Base-by-base conservation (phyloP, 2,113 vertebrate species). In the Thamnophis sirtalis region DNA sequence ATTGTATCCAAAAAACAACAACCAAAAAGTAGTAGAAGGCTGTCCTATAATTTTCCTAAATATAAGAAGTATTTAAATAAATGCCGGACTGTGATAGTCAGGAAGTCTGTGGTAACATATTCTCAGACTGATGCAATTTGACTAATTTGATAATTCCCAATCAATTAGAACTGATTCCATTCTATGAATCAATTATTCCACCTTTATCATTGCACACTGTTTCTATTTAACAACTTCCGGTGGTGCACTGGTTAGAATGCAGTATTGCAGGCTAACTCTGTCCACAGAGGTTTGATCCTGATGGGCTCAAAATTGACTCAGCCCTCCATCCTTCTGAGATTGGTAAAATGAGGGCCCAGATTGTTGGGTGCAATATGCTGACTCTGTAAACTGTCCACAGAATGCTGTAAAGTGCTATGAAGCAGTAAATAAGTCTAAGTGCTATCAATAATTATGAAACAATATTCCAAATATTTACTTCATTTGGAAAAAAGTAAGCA, bases 81-180 rank as follows among this genome's bases (percentile, higher is more conserved):
- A 38, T 15, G 17, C 6, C 7, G 1, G 33, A 38, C 6, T 0
- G 1, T 38, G 33, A 21, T 7, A 2, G 33, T 38, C 33, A 21
- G 11, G 15, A 80, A 80, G 6, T 80, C 68, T 80, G 7, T 38
- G 19, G 13, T 73, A 73, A 33, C 2, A 38, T 33, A 80, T 80
- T 80, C 33, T n/a, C 68, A 21, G 15, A 17, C 33, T 38, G 68
- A 80, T 15, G 6, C 33, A 80, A 80, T 38, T 80, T 38, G 15
- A 19, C 21, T 80, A 73, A n/a, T n/a, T n/a, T n/a, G 60, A n/a
- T n/a, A 80, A 38, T 38, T 15, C 15, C 15, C 68, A 80, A 60
- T 60, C 22, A 60, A 60, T 60, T 60, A 60, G 9, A 10, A 60
- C 3, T 60, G 24, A 60, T 60, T 60, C 58, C 68, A 38, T 80